Percentiles rank a stretch among this genome's conserved stretches.
phyloP scores from a whole-genome alignment of 2,888 invertebrate genomes.

The Thymelicus acteon region DNA sequence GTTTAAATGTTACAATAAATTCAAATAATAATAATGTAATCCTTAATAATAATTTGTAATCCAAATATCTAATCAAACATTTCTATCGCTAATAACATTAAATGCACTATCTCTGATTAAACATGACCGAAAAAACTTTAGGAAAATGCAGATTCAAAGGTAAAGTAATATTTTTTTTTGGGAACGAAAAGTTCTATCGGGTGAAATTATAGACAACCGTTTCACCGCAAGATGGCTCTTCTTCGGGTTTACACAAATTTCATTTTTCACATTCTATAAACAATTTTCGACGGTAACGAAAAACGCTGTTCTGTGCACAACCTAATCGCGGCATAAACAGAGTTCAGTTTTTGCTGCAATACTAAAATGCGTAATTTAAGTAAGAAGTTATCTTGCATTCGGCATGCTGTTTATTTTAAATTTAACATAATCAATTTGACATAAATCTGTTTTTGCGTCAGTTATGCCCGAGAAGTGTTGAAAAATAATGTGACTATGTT shows the following conservation, averaged over 20 bases:
- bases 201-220: too few species aligned
- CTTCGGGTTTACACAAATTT: neutral
- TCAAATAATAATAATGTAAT: too few species aligned
- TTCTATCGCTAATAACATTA: too few species aligned
- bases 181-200: too few species aligned
- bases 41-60: too few species aligned
- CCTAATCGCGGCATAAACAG: constrained; percentile 10
- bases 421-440: constrained; percentile 7
- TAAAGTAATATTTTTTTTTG: too few species aligned
- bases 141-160: too few species aligned
- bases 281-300: neutral
- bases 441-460: constrained; percentile 2
- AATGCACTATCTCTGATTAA: too few species aligned
- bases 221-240: neutral
- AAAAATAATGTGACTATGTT: neutral
- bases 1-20: too few species aligned
- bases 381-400: constrained; percentile 12
- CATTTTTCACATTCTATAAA: neutral
- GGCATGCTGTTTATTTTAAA: constrained; percentile 18
- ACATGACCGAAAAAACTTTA: too few species aligned
- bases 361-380: constrained; percentile 21
- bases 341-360: constrained; percentile 18
- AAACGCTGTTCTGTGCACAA: neutral
- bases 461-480: neutral
- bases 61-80: too few species aligned